Percentiles rank a stretch among this genome's conserved stretches.
Conservation (phyloP, 2,888 invertebrate species). For the Taenaris catops region DNA sequence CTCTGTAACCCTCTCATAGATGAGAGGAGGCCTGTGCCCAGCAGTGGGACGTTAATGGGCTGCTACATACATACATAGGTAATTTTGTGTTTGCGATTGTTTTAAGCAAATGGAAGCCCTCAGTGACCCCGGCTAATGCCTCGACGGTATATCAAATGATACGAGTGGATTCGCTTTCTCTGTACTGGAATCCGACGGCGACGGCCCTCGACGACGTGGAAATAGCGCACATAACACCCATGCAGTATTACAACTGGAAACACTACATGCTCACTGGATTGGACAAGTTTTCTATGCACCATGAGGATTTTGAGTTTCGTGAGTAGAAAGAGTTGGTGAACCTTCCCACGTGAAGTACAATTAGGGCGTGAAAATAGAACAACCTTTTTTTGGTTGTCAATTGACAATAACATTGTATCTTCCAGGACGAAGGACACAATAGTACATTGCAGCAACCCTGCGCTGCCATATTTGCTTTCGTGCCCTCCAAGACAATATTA, state of each 20-base stretch:
- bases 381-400: too few relatives aligned
- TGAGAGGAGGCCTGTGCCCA: too few relatives aligned
- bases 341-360: too few relatives aligned
- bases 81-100: not conserved
- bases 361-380: too few relatives aligned
- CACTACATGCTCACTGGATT: slow-evolving; percentile 87
- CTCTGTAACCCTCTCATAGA: too few relatives aligned
- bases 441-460: too few relatives aligned
- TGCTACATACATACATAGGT: too few relatives aligned
- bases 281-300: slow-evolving; percentile 87
- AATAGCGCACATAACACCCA: slow-evolving; percentile 70
- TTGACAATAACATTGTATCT: too few relatives aligned
- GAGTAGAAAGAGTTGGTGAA: slow-evolving; percentile 65
- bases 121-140: slow-evolving; percentile 80
- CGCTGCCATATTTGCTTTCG: too few relatives aligned
- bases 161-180: slow-evolving; percentile 86
- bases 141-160: slow-evolving; percentile 85
- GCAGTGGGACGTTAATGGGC: too few relatives aligned
- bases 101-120: slow-evolving; percentile 87
- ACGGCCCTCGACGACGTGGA: slow-evolving; percentile 75
- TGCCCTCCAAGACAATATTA: too few relatives aligned
- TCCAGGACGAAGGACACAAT: too few relatives aligned
- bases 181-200: slow-evolving; percentile 86
- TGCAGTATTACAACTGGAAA: slow-evolving; percentile 85
- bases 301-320: slow-evolving; percentile 90